Percentiles rank a stretch among this genome's conserved stretches.
phyloP scores from a whole-genome alignment of 2,113 vertebrate genomes.

The Ptilonorhynchus violaceus region DNA sequence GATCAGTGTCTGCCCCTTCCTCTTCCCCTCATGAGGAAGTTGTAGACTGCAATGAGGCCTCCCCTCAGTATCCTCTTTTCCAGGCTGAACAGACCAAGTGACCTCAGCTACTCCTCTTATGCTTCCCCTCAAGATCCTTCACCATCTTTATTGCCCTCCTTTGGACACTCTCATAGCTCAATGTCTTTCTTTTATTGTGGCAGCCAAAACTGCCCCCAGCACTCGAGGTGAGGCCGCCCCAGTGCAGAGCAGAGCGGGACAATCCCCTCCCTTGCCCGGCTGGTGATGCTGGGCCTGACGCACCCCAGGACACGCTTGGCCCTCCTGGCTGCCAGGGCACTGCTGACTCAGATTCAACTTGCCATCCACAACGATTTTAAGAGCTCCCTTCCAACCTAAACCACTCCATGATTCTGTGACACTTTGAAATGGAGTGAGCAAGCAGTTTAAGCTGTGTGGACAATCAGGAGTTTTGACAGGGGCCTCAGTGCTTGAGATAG shows the following conservation, averaged over 20 bases:
- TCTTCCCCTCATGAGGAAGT: not conserved
- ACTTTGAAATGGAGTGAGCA: not conserved
- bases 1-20: not conserved
- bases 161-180: not conserved
- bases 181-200: not conserved
- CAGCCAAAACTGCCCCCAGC: not conserved
- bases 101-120: not conserved
- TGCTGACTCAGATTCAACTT: not conserved
- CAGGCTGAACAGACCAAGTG: not conserved
- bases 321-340: not conserved
- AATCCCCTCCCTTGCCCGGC: not conserved
- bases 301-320: accelerated
- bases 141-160: not conserved
- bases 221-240: accelerated
- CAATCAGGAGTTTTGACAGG: not conserved
- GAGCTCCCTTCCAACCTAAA: not conserved
- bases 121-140: not conserved
- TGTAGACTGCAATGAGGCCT: not conserved
- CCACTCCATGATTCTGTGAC: not conserved
- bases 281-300: not conserved
- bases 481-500: not conserved
- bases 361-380: not conserved
- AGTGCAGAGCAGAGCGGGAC: not conserved
- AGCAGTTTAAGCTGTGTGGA: not conserved
- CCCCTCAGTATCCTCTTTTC: not conserved